Conservation (phyloP, 2,113 vertebrate genomes). For the Kryptolebias marmoratus region DNA sequence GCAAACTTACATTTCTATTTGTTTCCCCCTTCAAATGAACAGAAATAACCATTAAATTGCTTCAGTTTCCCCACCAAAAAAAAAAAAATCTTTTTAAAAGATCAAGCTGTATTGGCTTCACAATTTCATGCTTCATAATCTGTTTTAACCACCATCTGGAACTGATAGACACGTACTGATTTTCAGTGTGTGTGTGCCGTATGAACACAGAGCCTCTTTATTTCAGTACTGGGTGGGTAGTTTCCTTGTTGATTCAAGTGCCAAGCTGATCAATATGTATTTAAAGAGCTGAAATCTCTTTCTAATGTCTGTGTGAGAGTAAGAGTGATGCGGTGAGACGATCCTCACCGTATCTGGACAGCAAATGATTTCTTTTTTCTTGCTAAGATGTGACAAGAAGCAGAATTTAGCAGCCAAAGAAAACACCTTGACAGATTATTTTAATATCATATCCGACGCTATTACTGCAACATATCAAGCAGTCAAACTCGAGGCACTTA, state of each 20-base stretch:
- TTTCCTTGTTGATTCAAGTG: constrained; percentile 72
- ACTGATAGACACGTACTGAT: not conserved
- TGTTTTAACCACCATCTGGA: not conserved
- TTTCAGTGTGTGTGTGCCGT: constrained; percentile 15
- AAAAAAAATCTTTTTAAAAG: too few relatives aligned
- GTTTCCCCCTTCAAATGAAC: not conserved
- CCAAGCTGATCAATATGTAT: constrained; percentile 50
- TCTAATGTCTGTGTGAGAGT: constrained; percentile 37
- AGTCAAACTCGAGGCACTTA: constrained; percentile 39
- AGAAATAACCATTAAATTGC: not conserved
- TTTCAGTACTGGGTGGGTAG: constrained; percentile 54
- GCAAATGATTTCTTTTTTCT: constrained; percentile 39
- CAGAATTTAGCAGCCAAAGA: constrained; percentile 39
- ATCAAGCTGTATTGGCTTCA: not conserved
- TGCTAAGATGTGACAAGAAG: constrained; percentile 44
- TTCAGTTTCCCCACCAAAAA: not conserved
- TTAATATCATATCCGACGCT: constrained; percentile 51
- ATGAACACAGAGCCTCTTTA: constrained; percentile 41
- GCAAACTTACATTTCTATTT: not conserved
- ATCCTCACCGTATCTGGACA: constrained; percentile 30
- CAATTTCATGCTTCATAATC: not conserved
- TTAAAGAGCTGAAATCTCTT: constrained; percentile 55
- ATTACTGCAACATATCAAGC: constrained; percentile 50
- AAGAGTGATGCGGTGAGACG: constrained; percentile 35
- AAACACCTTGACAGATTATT: constrained; percentile 62